Conservation (phyloP, 2,113 vertebrate species). For the Ptilonorhynchus violaceus region DNA sequence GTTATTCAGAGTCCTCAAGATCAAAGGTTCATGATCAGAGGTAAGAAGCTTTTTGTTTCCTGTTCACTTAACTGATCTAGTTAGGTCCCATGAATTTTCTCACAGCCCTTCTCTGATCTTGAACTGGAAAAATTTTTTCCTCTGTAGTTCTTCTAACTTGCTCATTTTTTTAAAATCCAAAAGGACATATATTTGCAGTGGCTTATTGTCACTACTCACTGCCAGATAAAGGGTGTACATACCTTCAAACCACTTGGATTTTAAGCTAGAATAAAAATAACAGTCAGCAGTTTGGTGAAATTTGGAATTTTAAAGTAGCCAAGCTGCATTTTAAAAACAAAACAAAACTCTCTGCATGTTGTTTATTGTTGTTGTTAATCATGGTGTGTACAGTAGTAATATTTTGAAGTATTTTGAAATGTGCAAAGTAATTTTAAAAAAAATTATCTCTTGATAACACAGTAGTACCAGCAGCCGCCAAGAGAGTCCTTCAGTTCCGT, state of each 20-base stretch:
- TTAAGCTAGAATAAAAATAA: not conserved
- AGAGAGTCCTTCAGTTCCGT: conserved; percentile 72
- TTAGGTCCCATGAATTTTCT: not conserved
- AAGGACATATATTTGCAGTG: not conserved
- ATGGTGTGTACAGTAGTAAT: not conserved
- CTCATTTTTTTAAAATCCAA: not conserved
- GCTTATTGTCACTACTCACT: not conserved
- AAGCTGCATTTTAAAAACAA: not conserved
- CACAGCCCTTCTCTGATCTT: not conserved
- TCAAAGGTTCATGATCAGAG: conserved; percentile 80
- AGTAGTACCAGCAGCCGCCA: conserved; percentile 76
- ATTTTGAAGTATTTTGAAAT: not conserved
- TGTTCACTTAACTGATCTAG: not conserved
- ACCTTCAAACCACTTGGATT: not conserved
- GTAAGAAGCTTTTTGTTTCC: conserved; percentile 61
- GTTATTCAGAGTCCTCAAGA: conserved; percentile 78
- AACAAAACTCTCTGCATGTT: not conserved
- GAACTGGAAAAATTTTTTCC: not conserved
- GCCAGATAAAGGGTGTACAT: not conserved
- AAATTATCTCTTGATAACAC: conserved; percentile 15
- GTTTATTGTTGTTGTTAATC: not conserved
- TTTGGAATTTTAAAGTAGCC: not conserved
- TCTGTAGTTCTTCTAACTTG: not conserved
- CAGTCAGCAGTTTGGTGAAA: not conserved
- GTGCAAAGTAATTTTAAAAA: not conserved